Evolutionary conservation across 2,113 vertebrate genomes (phyloP), one percentile per base, ranked within the genome.

Genomic region (Pygoscelis adeliae): DNA sequence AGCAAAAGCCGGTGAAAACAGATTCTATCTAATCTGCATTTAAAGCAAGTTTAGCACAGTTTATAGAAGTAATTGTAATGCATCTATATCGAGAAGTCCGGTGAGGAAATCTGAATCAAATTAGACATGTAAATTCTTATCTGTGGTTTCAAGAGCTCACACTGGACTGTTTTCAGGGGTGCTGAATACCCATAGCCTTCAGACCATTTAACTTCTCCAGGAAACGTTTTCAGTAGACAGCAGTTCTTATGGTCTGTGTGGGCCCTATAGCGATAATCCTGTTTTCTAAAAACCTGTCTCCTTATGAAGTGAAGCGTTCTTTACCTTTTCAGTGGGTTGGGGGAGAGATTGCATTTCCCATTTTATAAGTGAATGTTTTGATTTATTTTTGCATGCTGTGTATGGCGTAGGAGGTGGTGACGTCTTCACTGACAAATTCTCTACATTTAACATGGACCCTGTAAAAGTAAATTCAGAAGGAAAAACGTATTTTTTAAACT

Each of bases 261-360:
- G 23, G 15, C 29, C 32, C 5, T 65, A 2, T 3, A 44, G 30
- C 4, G 21, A 52, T 73, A 62, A 69, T 58, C 11, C 20, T 55
- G 20, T 79, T 93, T 82, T 61, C 27, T 74, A 52, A 80, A 63
- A 87, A 19, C 11, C 15, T n/a, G 15, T 36, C 4, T 55, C 27
- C 63, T n/a, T n/a, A 11, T 44, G 47, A 83, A 67, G 65, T 4
- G 2, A 73, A 77, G 53, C 1, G 1, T 9, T 91, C 44, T 70
- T 97, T 97, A 98, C 98, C 98, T 98, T 95, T 72, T 69, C 72
- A 16, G 32, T 49, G 26, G 65, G 11, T 20, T 55, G 81, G 2
- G 15, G 5, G 16, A 55, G 89, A 50, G 27, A 42, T 21, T 70
- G 58, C 26, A 46, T 91, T 78, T 87, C 88, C 52, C 1, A 16